phyloP scores from a whole-genome alignment of 1,140 invertebrate species.

The Eriosoma lanigerum region DNA sequence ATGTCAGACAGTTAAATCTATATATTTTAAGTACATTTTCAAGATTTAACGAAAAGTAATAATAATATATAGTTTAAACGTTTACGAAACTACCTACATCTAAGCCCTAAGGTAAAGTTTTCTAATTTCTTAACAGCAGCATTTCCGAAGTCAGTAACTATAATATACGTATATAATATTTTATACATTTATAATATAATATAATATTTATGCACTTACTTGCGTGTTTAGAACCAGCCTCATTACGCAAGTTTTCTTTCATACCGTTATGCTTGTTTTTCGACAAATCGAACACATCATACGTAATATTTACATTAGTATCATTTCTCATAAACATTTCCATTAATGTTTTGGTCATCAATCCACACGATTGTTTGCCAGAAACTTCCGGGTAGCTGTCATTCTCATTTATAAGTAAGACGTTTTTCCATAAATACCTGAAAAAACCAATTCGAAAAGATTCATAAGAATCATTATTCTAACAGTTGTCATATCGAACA shows the following conservation, averaged over 20 bases:
- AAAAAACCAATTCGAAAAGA: conserved; percentile 48
- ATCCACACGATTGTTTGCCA: conserved; percentile 67
- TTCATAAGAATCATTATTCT: no score
- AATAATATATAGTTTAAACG: no score
- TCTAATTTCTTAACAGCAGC: not conserved
- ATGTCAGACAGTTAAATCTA: no score
- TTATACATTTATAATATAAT: not conserved
- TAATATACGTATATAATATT: not conserved
- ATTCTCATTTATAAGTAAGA: conserved; percentile 72
- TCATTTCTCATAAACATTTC: conserved; percentile 65
- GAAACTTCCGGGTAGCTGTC: conserved; percentile 67
- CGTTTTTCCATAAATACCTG: conserved; percentile 70
- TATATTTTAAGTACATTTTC: no score
- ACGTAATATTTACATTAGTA: conserved; percentile 57
- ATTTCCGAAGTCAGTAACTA: not conserved
- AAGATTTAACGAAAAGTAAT: no score
- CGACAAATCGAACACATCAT: conserved; percentile 62
- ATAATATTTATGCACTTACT: conserved; percentile 60
- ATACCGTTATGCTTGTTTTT: conserved; percentile 61
- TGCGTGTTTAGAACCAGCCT: conserved; percentile 61
- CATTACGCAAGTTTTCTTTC: conserved; percentile 62
- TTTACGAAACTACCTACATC: no score
- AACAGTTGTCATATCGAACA: not conserved
- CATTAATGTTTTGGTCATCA: conserved; percentile 71
- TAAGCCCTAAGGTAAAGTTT: no score